Evolutionary conservation across 2,113 vertebrate genomes (phyloP).

Genomic region (Motacilla alba): DNA sequence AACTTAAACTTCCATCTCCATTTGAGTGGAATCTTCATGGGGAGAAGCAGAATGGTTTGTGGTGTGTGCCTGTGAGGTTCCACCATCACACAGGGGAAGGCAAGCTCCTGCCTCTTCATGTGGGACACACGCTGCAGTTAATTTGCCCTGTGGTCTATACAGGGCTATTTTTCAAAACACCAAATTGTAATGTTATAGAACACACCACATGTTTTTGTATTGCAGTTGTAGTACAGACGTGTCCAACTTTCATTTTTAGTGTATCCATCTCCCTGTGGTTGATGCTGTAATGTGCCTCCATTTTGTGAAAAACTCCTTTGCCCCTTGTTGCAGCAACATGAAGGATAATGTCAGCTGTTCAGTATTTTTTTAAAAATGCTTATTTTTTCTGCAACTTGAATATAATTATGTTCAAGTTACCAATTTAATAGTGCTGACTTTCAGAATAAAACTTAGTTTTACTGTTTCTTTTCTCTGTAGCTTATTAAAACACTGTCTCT

Average conservation of each 20-base stretch:
- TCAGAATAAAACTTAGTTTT: neutral
- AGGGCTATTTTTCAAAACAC: neutral
- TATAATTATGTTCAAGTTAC: neutral
- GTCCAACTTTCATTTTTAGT: neutral
- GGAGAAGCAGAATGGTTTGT: neutral
- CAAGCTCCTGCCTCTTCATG: neutral
- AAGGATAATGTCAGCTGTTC: neutral
- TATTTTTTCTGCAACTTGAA: neutral
- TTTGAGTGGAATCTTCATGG: neutral
- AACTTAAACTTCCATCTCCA: neutral
- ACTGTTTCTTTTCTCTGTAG: neutral
- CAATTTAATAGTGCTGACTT: neutral
- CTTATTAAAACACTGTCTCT: neutral
- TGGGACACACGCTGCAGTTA: neutral
- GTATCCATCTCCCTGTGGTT: neutral
- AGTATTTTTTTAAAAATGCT: accelerated
- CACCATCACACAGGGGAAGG: neutral
- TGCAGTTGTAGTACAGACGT: neutral
- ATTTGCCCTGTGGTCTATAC: neutral
- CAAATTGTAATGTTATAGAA: neutral
- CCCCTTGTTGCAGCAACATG: neutral
- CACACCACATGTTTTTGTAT: neutral
- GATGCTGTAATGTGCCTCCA: neutral
- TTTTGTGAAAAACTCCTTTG: neutral
- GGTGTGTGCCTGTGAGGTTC: neutral